Conservation (phyloP, 2,888 invertebrate genomes). For the Limenitis camilla region DNA sequence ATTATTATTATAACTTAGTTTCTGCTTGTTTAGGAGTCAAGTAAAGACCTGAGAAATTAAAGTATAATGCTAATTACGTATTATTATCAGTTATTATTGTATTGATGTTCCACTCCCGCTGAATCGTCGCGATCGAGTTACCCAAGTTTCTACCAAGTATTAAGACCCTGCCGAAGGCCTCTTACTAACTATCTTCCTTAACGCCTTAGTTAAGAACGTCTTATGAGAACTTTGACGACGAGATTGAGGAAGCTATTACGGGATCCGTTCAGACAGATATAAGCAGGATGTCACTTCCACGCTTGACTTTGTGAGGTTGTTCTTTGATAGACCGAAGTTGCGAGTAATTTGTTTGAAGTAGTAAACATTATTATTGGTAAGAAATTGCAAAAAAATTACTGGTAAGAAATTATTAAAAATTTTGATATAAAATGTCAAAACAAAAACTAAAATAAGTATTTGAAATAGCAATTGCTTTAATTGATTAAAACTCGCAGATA, state of each 20-base stretch:
- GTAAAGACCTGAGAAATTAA: conserved; percentile 33
- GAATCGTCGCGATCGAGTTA: conserved; percentile 65
- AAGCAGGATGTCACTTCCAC: conserved; percentile 72
- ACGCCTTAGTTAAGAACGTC: conserved; percentile 73
- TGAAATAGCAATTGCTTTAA: conserved; percentile 10
- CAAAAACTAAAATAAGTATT: not conserved
- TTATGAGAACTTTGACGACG: conserved; percentile 73
- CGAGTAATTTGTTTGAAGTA: conserved; percentile 44
- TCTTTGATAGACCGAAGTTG: conserved; percentile 67
- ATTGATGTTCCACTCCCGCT: conserved; percentile 47
- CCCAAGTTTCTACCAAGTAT: conserved; percentile 67
- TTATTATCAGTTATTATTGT: conserved; percentile 61
- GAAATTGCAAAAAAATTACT: not conserved
- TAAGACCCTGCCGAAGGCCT: conserved; percentile 69
- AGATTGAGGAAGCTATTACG: conserved; percentile 74
- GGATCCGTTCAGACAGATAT: conserved; percentile 70
- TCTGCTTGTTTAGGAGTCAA: not conserved
- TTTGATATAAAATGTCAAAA: not conserved
- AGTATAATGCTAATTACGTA: conserved; percentile 66
- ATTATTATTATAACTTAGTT: not conserved
- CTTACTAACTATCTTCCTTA: conserved; percentile 71
- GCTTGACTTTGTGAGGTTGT: conserved; percentile 67
- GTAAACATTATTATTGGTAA: not conserved
- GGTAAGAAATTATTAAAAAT: not conserved
- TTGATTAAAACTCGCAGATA: conserved; percentile 16